Conservation (phyloP, 2,113 vertebrate species). For the Eidolon helvum region DNA sequence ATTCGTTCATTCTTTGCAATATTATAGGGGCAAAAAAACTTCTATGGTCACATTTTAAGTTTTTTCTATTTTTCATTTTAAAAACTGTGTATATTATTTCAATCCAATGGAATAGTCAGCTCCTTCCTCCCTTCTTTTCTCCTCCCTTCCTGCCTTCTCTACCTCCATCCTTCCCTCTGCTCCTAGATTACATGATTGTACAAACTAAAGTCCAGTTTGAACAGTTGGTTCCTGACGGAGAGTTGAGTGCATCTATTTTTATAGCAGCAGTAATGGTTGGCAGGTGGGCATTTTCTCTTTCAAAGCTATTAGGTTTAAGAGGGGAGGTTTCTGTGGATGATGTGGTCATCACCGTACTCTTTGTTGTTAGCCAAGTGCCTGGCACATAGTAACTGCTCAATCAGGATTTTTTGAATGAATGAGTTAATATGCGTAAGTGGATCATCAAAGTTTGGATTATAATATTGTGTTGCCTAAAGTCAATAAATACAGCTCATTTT, state of each 20-base stretch:
- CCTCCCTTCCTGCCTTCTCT: background rate
- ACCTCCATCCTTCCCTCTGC: background rate
- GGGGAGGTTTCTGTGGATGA: background rate
- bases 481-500: background rate
- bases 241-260: background rate
- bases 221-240: conserved; percentile 28
- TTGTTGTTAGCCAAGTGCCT: background rate
- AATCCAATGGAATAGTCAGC: background rate
- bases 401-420: background rate
- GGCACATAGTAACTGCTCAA: background rate
- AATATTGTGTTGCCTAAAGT: background rate
- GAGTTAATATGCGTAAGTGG: background rate
- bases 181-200: background rate
- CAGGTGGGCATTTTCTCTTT: background rate
- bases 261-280: background rate
- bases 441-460: background rate
- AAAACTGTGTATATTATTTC: background rate
- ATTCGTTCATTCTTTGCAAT: too few species aligned
- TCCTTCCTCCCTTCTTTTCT: background rate
- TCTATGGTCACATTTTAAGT: conserved; percentile 2
- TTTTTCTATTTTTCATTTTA: conserved; percentile 25
- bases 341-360: background rate
- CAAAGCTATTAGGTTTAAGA: background rate
- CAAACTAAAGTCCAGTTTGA: background rate
- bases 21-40: too few species aligned